phyloP scores from a whole-genome alignment of 2,113 vertebrate genomes.

The Saguinus imperator region DNA sequence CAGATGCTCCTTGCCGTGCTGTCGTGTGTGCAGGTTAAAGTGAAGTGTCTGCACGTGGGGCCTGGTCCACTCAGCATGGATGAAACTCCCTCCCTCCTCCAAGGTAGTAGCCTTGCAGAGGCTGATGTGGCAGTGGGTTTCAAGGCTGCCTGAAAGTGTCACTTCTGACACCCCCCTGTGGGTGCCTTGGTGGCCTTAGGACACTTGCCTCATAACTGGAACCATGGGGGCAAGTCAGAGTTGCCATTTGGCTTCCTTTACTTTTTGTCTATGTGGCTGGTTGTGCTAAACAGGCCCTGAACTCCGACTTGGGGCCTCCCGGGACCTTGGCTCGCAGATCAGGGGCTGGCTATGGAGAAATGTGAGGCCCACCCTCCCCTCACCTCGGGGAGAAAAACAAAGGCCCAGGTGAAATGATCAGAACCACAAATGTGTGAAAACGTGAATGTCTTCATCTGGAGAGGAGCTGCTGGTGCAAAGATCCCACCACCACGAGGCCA shows the following conservation, averaged over 20 bases:
- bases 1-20: fast-evolving
- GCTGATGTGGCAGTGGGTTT: neutral
- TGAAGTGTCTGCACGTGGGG: fast-evolving
- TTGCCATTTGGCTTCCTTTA: neutral
- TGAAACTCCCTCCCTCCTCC: neutral
- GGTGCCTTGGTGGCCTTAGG: fast-evolving
- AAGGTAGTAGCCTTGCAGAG: neutral
- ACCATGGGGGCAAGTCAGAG: fast-evolving
- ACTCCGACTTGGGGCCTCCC: fast-evolving
- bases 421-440: constrained; percentile 32
- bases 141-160: no score
- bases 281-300: fast-evolving
- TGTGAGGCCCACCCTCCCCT: neutral
- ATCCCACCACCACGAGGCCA: fast-evolving
- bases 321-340: neutral
- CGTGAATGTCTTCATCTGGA: neutral
- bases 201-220: neutral
- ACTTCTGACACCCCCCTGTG: fast-evolving
- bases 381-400: constrained; percentile 39
- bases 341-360: neutral
- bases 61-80: fast-evolving
- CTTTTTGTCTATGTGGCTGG: neutral
- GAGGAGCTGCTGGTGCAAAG: neutral
- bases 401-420: constrained; percentile 2
- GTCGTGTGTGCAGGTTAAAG: no score